Base-by-base conservation (phyloP, 2,888 invertebrate species). In the Ptychoptera contaminata region DNA sequence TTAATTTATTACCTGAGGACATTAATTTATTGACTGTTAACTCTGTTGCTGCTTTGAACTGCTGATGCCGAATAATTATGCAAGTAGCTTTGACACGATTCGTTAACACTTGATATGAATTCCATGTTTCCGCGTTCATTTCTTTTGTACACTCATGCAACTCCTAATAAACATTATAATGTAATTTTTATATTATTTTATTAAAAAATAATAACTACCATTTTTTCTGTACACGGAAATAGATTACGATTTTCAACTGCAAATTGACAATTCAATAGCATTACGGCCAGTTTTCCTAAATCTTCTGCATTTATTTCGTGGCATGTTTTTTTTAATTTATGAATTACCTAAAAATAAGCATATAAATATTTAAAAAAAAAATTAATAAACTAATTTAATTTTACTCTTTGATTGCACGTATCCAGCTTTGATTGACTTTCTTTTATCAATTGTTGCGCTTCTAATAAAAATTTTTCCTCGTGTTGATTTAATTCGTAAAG, bases 261-360 rank as follows among this genome's bases (percentile, higher is more conserved):
- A 0, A 76, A 74, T 55, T 79, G 79, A 54, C 79, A 79, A 58
- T 79, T 79, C 32, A 79, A 61, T 30, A 79, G 62, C 58, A 74
- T 73, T 15, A 79, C 78, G 42, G 77, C 72, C 46, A 79, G 56
- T 60, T 78, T 79, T 1, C 76, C 74, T 29, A 79, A 56, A 46
- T 77, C 71, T 53, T 79, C 78, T 23, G 23, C 23, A 23, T 23
- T 23, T 23, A 23, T 5, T 16, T 42, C 32, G 42, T 44, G 44
- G 12, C 47, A 47, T 6, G 41, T 36, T 14, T 42, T 39, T 4
- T 44, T 43, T 16, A 47, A 37, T 31, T 23, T 23, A 23, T 23
- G 23, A 23, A 23, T 23, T 23, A 23, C 23, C 23, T 23, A 7
- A 23, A 23, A 23, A n/a, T n/a, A n/a, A n/a, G n/a, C n/a, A n/a